Evolutionary conservation across 2,888 invertebrate genomes (phyloP), one percentile per base, ranked within the genome.

Genomic region (Hydropsyche betteni): DNA sequence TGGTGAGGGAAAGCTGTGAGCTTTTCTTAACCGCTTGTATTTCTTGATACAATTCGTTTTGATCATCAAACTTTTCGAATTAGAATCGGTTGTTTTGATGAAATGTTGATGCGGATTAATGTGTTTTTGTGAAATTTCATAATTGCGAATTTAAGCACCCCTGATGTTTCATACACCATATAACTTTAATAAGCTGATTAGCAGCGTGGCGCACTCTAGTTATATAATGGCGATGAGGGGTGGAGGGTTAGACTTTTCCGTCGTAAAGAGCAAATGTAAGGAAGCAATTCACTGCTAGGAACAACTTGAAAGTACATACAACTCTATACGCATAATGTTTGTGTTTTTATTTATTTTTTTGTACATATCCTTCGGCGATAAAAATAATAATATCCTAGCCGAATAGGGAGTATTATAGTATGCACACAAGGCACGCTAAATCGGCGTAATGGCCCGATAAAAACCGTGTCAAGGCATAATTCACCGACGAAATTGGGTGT

Each of bases 141-240:
- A 44, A 44, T 44, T 4, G 1, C 4, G 44, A 24, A 24, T 24
- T 44, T 44, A 2, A 44, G 3, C 44, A 44, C 44, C 44, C 44
- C 44, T 44, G 44, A 8, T 4, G 44, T 44, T 44, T 44, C 44
- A 10, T 10, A 44, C 44, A 44, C 44, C 6, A 4, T 10, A 44
- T 44, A 44, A 44, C 44, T 44, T 44, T 44, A 44, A 69, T 55
- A 68, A 69, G 68, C 68, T 69, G 68, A 74, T 74, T 74, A 74
- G 51, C 74, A 52, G 68, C 44, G 51, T 44, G 34, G 64, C 68
- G 68, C 74, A 34, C 51, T 55, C 51, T 16, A 14, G 68, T 34
- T 44, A 44, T 44, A 44, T 44, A 44, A 44, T 58, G 24, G 58
- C 24, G 2, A 24, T 24, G 24, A 24, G 24, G 24, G 24, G 24